Evolutionary conservation across 1,140 invertebrate genomes (phyloP).

Genomic region (Lithobius niger): DNA sequence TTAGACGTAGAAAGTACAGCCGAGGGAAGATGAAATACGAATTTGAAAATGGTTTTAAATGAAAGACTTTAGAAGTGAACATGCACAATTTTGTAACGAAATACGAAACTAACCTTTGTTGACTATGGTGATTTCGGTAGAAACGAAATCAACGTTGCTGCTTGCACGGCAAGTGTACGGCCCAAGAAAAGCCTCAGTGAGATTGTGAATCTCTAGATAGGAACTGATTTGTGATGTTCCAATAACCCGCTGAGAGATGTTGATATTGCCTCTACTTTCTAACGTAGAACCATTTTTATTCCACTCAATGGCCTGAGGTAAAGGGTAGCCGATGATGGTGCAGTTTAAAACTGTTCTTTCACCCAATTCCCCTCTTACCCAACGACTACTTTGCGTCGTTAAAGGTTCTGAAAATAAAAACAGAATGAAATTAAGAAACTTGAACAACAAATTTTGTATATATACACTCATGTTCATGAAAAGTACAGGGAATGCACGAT

Average conservation of each 20-base stretch:
- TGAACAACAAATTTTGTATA: too few relatives aligned
- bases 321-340: background rate
- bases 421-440: background rate
- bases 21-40: too few relatives aligned
- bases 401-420: background rate
- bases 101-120: background rate
- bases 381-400: background rate
- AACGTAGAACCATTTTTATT: background rate
- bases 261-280: background rate
- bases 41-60: too few relatives aligned
- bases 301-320: background rate
- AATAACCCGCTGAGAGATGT: constrained; percentile 4
- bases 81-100: background rate
- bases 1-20: too few relatives aligned
- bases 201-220: background rate
- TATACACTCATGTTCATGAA: too few relatives aligned
- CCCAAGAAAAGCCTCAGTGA: background rate
- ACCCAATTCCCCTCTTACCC: background rate
- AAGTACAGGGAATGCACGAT: too few relatives aligned
- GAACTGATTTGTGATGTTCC: background rate
- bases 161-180: background rate
- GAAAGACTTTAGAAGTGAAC: too few relatives aligned
- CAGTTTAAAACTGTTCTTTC: background rate
- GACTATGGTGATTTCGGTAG: background rate
- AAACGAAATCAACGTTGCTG: background rate